phyloP scores from a whole-genome alignment of 2,113 vertebrate species.

The Nibea albiflora region DNA sequence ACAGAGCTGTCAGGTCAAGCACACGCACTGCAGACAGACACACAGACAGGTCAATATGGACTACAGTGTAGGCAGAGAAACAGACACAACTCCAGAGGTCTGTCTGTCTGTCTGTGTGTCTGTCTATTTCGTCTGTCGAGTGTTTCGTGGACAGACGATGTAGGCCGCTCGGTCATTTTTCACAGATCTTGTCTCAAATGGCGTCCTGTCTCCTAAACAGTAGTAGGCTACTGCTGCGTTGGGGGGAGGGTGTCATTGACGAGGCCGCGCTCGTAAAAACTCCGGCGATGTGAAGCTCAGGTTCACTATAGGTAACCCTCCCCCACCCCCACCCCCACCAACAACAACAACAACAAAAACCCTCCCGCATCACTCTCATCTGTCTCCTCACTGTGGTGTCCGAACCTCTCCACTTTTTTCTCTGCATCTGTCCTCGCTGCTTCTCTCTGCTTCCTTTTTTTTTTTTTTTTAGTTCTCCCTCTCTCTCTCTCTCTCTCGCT shows the following conservation, averaged over 20 bases:
- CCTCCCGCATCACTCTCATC: constrained; percentile 53
- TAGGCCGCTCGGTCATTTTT: constrained; percentile 77
- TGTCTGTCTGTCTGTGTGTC: constrained; percentile 89
- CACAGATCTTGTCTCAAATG: constrained; percentile 75
- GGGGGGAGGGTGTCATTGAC: constrained; percentile 67
- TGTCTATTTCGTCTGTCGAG: constrained; percentile 84
- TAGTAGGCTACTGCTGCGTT: constrained; percentile 64
- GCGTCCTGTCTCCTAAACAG: constrained; percentile 72
- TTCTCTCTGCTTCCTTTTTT: constrained; percentile 32
- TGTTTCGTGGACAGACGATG: constrained; percentile 82
- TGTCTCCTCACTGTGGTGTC: constrained; percentile 53
- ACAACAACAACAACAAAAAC: constrained; percentile 17
- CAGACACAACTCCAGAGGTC: constrained; percentile 85
- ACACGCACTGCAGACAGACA: constrained; percentile 84
- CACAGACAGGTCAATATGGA: constrained; percentile 83
- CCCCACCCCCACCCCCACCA: not conserved
- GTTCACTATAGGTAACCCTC: constrained; percentile 80
- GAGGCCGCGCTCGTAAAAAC: constrained; percentile 71
- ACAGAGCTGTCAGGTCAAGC: constrained; percentile 66
- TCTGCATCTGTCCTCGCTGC: constrained; percentile 35
- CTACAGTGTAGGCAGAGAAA: constrained; percentile 82
- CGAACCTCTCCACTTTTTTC: constrained; percentile 53
- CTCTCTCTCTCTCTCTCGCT: constrained; percentile 33
- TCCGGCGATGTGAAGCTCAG: constrained; percentile 74
- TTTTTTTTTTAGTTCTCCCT: constrained; percentile 28